phyloP scores from a whole-genome alignment of 2,113 vertebrate species.

The Eretmochelys imbricata region DNA sequence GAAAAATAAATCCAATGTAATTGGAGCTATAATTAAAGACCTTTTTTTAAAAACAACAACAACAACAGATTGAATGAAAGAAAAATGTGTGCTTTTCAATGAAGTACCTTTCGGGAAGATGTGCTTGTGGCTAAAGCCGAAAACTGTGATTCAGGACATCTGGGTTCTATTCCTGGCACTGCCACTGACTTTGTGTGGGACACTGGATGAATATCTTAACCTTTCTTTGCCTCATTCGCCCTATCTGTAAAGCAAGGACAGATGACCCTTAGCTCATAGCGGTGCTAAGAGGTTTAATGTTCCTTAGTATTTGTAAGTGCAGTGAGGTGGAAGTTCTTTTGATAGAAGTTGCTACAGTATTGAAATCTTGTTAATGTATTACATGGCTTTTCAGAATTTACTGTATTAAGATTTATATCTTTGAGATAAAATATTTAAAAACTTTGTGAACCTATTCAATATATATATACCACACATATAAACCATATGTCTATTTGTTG shows the following conservation, averaged over 20 bases:
- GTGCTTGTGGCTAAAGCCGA: background rate
- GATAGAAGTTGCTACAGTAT: background rate
- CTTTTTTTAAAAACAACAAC: constrained; percentile 25
- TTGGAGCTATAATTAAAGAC: constrained; percentile 52
- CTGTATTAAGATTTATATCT: background rate
- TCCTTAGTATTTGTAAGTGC: background rate
- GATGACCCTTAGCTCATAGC: background rate
- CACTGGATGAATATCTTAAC: background rate
- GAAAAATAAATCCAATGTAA: constrained; percentile 58
- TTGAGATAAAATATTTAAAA: background rate
- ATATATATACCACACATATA: background rate
- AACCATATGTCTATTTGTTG: background rate
- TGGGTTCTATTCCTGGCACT: background rate
- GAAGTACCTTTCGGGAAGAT: constrained; percentile 38
- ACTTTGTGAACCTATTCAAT: background rate
- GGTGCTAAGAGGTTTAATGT: background rate
- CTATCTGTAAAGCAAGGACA: background rate
- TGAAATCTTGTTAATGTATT: constrained; percentile 11
- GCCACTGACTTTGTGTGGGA: background rate
- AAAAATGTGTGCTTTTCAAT: constrained; percentile 21
- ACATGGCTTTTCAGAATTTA: background rate
- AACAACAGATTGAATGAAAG: constrained; percentile 1
- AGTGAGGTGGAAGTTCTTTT: background rate
- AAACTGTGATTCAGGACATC: background rate
- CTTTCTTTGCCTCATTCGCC: background rate